Percentiles rank a stretch among this genome's conserved stretches.
phyloP scores from a whole-genome alignment of 2,888 invertebrate species.

The Onchidella celtica region DNA sequence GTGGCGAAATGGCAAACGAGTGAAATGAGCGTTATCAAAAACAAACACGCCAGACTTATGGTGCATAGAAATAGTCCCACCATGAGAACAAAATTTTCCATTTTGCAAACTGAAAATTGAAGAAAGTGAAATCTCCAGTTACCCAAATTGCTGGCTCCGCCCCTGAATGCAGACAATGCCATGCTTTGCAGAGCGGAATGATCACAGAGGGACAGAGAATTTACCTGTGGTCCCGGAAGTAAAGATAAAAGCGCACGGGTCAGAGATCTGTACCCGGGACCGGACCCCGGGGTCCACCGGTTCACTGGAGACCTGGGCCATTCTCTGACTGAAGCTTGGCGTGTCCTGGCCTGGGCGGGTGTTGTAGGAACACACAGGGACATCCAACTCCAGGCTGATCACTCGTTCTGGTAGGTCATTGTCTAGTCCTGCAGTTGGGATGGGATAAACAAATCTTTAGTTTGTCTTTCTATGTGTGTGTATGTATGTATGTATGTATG shows the following conservation, averaged over 20 bases:
- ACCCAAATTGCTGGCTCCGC: too few species aligned
- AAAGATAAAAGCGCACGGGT: slow-evolving; percentile 41
- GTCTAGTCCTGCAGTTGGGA: slow-evolving; percentile 10
- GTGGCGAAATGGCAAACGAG: too few species aligned
- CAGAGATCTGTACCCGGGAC: slow-evolving; percentile 19
- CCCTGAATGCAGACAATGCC: too few species aligned
- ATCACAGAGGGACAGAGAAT: too few species aligned
- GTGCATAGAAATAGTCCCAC: too few species aligned
- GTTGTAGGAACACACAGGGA: slow-evolving; percentile 24
- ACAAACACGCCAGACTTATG: too few species aligned
- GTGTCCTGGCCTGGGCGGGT: background rate
- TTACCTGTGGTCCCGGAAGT: slow-evolving; percentile 45
- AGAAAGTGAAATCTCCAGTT: too few species aligned
- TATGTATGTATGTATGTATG: background rate
- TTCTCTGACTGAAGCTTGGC: slow-evolving; percentile 15
- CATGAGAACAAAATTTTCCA: too few species aligned
- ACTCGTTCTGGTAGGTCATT: slow-evolving; percentile 23
- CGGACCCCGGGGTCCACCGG: background rate
- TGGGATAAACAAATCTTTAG: background rate
- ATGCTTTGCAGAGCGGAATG: too few species aligned
- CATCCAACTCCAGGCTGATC: background rate
- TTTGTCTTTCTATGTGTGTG: background rate
- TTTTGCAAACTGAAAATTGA: too few species aligned
- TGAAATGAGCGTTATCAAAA: too few species aligned
- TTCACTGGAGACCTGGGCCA: background rate